These are phyloP conservation scores for Unio pictorum DNA, from an alignment of 2,888 invertebrate genomes.

Conservation along the genomic window DNA sequence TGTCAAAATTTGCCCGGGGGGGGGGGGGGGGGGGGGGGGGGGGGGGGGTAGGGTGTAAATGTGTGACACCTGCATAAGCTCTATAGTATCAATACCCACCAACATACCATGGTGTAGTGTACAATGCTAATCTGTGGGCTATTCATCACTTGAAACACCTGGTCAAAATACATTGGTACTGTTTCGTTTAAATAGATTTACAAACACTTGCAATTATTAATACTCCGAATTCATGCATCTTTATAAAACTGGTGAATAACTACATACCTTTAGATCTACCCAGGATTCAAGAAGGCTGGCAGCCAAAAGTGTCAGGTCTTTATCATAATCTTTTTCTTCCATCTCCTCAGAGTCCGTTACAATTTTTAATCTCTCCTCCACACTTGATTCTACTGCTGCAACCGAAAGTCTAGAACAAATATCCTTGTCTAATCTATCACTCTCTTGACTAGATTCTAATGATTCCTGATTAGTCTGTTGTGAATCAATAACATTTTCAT, in stretches of 20 bases:
- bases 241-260: neutral
- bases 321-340: slow-evolving; percentile 20
- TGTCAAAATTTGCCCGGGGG: too few species aligned
- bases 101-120: too few species aligned
- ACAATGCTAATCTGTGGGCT: too few species aligned
- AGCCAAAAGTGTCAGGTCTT: slow-evolving; percentile 63
- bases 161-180: too few species aligned
- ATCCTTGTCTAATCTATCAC: slow-evolving; percentile 12
- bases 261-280: slow-evolving; percentile 75
- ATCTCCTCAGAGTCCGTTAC: slow-evolving; percentile 26
- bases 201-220: too few species aligned
- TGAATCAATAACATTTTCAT: slow-evolving; percentile 23
- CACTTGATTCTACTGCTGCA: slow-evolving; percentile 7
- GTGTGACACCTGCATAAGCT: too few species aligned
- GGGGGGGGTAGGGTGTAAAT: too few species aligned
- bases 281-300: slow-evolving; percentile 80
- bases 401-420: slow-evolving; percentile 8
- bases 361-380: slow-evolving; percentile 13
- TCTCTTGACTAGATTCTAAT: slow-evolving; percentile 33
- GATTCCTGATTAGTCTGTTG: slow-evolving; percentile 18
- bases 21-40: too few species aligned
- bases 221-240: too few species aligned
- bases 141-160: too few species aligned
- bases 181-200: too few species aligned
- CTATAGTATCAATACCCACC: too few species aligned